phyloP scores from a whole-genome alignment of 2,888 invertebrate genomes.

The Nomada flava region DNA sequence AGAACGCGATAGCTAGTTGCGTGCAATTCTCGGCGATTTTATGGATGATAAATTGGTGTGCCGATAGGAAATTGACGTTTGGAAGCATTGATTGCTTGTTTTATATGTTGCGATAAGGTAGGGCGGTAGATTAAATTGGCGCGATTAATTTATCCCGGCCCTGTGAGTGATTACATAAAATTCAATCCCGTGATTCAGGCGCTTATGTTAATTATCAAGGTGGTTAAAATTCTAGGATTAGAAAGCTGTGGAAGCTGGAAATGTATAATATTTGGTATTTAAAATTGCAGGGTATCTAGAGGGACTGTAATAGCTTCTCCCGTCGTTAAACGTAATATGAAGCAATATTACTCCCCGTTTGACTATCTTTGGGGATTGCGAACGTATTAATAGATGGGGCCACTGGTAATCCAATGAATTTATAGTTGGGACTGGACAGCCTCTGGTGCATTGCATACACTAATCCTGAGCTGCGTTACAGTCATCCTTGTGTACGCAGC shows the following conservation, averaged over 20 bases:
- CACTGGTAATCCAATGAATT: constrained; percentile 41
- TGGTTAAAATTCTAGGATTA: not conserved
- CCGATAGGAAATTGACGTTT: not conserved
- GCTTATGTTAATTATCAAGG: not conserved
- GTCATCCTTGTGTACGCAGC: constrained; percentile 15
- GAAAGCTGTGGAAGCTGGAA: too few relatives aligned
- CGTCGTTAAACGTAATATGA: constrained; percentile 5
- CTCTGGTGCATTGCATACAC: constrained; percentile 11
- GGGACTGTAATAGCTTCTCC: not conserved
- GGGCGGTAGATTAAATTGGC: not conserved
- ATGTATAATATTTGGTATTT: not conserved
- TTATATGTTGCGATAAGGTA: not conserved
- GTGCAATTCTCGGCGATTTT: not conserved
- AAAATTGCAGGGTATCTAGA: constrained; percentile 4
- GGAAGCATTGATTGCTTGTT: not conserved
- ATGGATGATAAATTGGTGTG: constrained; percentile 10
- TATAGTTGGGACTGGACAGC: constrained; percentile 25
- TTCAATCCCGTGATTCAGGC: too few relatives aligned
- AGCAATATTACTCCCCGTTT: constrained; percentile 10
- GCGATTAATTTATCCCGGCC: not conserved
- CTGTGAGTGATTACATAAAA: too few relatives aligned
- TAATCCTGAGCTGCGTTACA: constrained; percentile 31
- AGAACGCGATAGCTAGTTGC: not conserved
- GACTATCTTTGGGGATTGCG: constrained; percentile 36
- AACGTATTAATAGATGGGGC: constrained; percentile 41